Evolutionary conservation across 2,888 invertebrate genomes (phyloP).

Genomic region (Phrixothrix hirtus): DNA sequence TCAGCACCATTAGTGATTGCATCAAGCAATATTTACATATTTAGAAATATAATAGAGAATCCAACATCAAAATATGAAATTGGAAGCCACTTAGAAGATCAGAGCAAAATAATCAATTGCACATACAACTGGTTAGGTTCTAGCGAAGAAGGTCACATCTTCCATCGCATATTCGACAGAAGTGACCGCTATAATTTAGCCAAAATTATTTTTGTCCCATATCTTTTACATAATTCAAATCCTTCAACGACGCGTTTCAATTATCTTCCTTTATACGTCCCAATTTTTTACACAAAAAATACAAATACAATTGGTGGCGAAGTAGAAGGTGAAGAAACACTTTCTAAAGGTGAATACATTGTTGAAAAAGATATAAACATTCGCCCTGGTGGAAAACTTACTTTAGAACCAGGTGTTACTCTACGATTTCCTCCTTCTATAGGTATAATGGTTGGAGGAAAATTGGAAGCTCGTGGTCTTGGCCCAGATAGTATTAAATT

Average conservation of each 20-base stretch:
- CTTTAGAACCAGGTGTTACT: constrained; percentile 85
- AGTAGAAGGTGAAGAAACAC: constrained; percentile 85
- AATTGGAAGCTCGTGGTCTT: constrained; percentile 80
- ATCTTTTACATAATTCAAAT: constrained; percentile 85
- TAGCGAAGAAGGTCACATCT: constrained; percentile 72
- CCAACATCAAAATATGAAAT: constrained; percentile 90
- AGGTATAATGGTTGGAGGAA: constrained; percentile 95
- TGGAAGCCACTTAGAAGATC: constrained; percentile 92
- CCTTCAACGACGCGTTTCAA: constrained; percentile 84
- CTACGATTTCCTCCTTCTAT: constrained; percentile 89
- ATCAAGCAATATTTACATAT: constrained; percentile 86
- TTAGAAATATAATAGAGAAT: constrained; percentile 90
- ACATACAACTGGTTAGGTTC: constrained; percentile 92
- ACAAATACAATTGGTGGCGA: constrained; percentile 84
- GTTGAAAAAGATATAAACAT: constrained; percentile 95
- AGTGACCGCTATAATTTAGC: constrained; percentile 95
- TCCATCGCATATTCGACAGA: constrained; percentile 76
- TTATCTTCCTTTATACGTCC: constrained; percentile 74
- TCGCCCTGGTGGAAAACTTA: constrained; percentile 88
- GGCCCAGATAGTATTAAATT: constrained; percentile 79
- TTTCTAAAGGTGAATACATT: constrained; percentile 83
- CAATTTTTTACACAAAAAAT: constrained; percentile 70
- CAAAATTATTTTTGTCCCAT: constrained; percentile 88
- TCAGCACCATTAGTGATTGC: constrained; percentile 91
- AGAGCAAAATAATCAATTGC: constrained; percentile 91